Conservation (phyloP, 2,888 invertebrate genomes). For the Drosophila mimetica region DNA sequence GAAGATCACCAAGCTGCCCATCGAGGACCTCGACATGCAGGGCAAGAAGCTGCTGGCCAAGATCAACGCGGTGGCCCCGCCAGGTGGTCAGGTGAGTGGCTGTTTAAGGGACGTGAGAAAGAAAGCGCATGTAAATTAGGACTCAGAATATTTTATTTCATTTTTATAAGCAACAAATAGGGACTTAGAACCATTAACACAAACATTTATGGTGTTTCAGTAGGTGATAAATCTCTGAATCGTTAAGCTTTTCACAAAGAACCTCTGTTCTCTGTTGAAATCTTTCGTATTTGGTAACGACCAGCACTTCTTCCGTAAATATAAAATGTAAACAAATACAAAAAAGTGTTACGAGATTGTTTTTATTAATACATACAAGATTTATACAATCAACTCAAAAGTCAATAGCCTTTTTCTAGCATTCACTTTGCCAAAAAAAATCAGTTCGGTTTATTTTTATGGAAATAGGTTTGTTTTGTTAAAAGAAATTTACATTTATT, state of each 20-base stretch:
- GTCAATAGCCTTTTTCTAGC: slow-evolving; percentile 27
- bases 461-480: slow-evolving; percentile 23
- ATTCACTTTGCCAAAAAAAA: slow-evolving; percentile 22
- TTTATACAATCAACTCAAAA: slow-evolving; percentile 9
- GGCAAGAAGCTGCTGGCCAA: slow-evolving; percentile 88
- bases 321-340: slow-evolving; percentile 25
- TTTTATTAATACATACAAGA: neutral
- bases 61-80: slow-evolving; percentile 73
- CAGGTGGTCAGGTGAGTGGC: slow-evolving; percentile 44
- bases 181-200: neutral
- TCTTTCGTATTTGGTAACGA: slow-evolving; percentile 5
- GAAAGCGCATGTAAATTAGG: slow-evolving; percentile 2
- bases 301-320: slow-evolving; percentile 22
- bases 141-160: too few species aligned
- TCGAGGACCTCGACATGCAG: slow-evolving; percentile 96
- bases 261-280: neutral
- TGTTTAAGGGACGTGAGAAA: neutral
- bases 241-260: neutral
- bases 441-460: slow-evolving; percentile 15
- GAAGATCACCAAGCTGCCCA: slow-evolving; percentile 95
- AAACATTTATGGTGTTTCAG: neutral
- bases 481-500: slow-evolving; percentile 9
- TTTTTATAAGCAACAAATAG: neutral
- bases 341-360: slow-evolving; percentile 5
- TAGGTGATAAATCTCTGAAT: neutral